Evolutionary conservation across 2,113 vertebrate genomes (phyloP), one percentile per base, ranked within the genome.

Genomic region (Amia ocellicauda): DNA sequence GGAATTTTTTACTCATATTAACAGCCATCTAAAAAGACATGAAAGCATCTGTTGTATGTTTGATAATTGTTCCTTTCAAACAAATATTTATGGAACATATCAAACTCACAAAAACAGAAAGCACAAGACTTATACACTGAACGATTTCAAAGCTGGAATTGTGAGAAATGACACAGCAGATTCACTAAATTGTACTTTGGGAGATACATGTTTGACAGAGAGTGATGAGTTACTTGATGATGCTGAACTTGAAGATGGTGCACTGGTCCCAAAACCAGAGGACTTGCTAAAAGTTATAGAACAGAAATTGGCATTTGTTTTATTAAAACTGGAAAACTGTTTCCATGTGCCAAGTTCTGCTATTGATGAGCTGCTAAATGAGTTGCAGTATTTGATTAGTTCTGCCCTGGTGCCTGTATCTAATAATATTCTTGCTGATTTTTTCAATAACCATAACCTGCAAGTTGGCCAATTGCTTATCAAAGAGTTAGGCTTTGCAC

Each of bases 21-120:
- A 63, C 51, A 47, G 66, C 28, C 69, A 72, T 23, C 62, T 70
- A 36, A 56, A 17, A 22, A 58, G 59, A 29, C 53, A 69, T 64
- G 68, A 74, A 57, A 64, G 24, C 10, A 29, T 74, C 16, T 53
- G 40, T 55, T 77, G 69, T 36, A 72, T 74, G 58, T 77, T 77
- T 74, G 31, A 62, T 8, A 60, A 53, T 36, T 74, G 72, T 64
- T 28, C 9, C n/a, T 73, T 51, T 69, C 27, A 66, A 17, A 45
- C 60, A 63, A 73, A 73, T 28, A 40, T 69, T 17, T 68, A 74
- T 68, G 58, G 60, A n/a, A 74, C 64, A 3, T 74, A 70, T 47
- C 50, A 67, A 9, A 54, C 59, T 10, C 58, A 67, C 14, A 67
- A 53, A 28, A 24, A 59, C 40, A 23, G 43, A 17, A 66, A 66